These are phyloP conservation scores for Rhizomys pruinosus DNA, from an alignment of 2,113 vertebrate species.

Conservation along the genomic window DNA sequence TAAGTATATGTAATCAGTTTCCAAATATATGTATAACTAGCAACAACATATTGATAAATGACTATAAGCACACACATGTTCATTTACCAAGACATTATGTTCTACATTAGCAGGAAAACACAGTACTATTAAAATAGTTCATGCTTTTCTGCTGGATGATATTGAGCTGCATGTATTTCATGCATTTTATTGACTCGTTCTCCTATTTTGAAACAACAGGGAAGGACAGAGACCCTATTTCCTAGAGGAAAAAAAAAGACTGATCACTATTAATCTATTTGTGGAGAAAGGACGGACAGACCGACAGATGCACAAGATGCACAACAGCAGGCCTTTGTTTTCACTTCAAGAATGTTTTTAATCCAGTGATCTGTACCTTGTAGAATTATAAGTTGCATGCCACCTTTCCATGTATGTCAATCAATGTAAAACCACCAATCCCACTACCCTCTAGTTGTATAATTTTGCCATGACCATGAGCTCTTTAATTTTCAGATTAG, in stretches of 20 bases:
- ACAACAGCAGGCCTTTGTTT: conserved; percentile 72
- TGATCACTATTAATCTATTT: conserved; percentile 78
- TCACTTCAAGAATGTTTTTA: conserved; percentile 69
- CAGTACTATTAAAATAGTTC: not conserved
- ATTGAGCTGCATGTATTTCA: conserved; percentile 50
- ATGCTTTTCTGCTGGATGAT: not conserved
- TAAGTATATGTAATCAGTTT: not conserved
- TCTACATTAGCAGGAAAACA: conserved; percentile 8
- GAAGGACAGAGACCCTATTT: conserved; percentile 23
- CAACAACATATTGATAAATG: not conserved
- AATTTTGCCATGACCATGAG: conserved; percentile 60
- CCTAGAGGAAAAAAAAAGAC: conserved; percentile 33
- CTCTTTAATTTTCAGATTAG: conserved; percentile 83
- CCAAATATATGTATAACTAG: not conserved
- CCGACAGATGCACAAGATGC: conserved; percentile 63
- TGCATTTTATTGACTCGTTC: conserved; percentile 44
- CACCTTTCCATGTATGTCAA: conserved; percentile 81
- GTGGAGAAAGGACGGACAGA: conserved; percentile 73
- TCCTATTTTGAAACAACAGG: conserved; percentile 71
- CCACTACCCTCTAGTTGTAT: conserved; percentile 65
- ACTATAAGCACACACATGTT: not conserved
- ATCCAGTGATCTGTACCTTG: conserved; percentile 72
- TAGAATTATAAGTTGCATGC: conserved; percentile 81
- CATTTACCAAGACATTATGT: not conserved
- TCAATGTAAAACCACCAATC: conserved; percentile 74